These are phyloP conservation scores for Macrobrachium rosenbergii DNA, from an alignment of 1,140 invertebrate genomes.

Conservation along the genomic window DNA sequence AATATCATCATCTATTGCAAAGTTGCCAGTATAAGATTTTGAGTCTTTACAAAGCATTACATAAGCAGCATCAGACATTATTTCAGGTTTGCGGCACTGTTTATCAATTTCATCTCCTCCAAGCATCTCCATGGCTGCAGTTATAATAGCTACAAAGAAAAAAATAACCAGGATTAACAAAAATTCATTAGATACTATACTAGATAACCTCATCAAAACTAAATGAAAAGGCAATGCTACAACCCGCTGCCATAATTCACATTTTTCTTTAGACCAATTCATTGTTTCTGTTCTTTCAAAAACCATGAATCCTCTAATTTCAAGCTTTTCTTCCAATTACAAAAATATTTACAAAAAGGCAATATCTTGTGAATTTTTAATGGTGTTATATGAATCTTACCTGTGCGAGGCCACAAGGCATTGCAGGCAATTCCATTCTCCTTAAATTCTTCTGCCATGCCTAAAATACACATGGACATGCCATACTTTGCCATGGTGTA, in stretches of 20 bases:
- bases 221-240: too few relatives aligned
- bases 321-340: too few relatives aligned
- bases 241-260: too few relatives aligned
- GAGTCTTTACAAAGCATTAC: slow-evolving; percentile 86
- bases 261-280: too few relatives aligned
- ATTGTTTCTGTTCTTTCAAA: too few relatives aligned
- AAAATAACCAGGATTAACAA: too few relatives aligned
- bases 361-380: too few relatives aligned
- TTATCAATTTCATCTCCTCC: slow-evolving; percentile 73
- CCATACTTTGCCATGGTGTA: slow-evolving; percentile 99
- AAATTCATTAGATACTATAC: too few relatives aligned
- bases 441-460: slow-evolving; percentile 93
- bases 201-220: too few relatives aligned
- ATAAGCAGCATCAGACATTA: slow-evolving; percentile 97
- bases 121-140: slow-evolving; percentile 97
- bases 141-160: slow-evolving; percentile 83
- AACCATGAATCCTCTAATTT: too few relatives aligned
- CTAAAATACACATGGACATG: slow-evolving; percentile 98
- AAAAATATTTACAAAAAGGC: too few relatives aligned
- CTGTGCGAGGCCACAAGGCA: slow-evolving; percentile 95
- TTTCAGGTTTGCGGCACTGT: slow-evolving; percentile 86
- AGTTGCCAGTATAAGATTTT: slow-evolving; percentile 87
- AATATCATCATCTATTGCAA: slow-evolving; percentile 94
- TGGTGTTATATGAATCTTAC: slow-evolving; percentile 71
- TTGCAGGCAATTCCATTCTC: slow-evolving; percentile 92